Evolutionary conservation across 2,797 vertebrate species (phyloP).

Genomic region (Hypotaenidia philippensis): DNA sequence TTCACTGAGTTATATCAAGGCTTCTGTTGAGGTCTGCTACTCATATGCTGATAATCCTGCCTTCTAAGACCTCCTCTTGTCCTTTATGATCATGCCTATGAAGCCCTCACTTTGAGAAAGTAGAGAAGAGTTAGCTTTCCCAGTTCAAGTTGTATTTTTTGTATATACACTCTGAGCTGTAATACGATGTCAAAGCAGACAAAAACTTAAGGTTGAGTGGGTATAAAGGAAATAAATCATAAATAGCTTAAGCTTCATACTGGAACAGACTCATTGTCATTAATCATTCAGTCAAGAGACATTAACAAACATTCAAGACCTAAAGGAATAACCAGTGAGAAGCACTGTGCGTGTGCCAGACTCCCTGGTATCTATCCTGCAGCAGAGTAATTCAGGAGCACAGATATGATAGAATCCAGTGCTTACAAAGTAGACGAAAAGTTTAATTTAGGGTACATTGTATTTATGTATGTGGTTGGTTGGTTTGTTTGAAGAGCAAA

Average conservation of each 20-base stretch:
- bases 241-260: not conserved
- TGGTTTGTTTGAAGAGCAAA: not conserved
- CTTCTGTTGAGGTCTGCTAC: not conserved
- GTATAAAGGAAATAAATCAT: constrained; percentile 4
- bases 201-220: not conserved
- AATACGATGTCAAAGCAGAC: not conserved
- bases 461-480: not conserved
- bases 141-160: not conserved
- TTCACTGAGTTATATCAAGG: not conserved
- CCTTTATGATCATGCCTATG: not conserved
- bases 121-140: not conserved
- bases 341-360: not conserved
- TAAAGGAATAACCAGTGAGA: not conserved
- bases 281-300: not conserved
- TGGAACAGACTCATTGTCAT: not conserved
- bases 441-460: not conserved
- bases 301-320: not conserved
- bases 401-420: not conserved
- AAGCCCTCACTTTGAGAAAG: not conserved
- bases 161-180: not conserved
- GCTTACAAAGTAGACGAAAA: not conserved
- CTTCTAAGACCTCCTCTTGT: not conserved
- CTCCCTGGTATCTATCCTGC: not conserved
- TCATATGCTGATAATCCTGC: not conserved
- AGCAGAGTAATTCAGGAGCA: not conserved